Conservation (phyloP, 2,888 invertebrate genomes). For the Tiphia femorata region DNA sequence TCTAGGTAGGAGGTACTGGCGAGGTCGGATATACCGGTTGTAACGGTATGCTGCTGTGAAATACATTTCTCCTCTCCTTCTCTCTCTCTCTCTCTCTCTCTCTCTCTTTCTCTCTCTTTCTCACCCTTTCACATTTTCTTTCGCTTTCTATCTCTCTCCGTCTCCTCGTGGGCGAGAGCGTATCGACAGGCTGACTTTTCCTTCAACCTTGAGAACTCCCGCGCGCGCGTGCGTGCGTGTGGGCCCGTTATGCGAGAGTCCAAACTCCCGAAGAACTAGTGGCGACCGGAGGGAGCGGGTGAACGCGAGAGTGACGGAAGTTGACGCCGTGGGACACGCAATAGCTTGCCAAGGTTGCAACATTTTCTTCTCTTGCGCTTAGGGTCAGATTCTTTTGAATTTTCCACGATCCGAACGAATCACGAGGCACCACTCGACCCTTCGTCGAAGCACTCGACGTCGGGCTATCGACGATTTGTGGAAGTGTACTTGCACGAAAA, state of each 20-base stretch:
- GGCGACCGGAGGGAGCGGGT: not conserved
- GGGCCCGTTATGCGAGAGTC: not conserved
- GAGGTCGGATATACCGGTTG: not conserved
- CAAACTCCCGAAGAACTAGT: not conserved
- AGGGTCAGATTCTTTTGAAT: too few relatives aligned
- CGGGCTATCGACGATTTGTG: too few relatives aligned
- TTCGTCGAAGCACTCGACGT: too few relatives aligned
- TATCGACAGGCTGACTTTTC: not conserved
- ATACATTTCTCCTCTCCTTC: not conserved
- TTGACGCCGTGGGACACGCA: too few relatives aligned
- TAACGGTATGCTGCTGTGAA: not conserved
- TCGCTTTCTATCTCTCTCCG: not conserved
- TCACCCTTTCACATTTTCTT: conserved; percentile 10
- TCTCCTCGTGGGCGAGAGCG: not conserved
- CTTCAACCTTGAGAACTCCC: not conserved
- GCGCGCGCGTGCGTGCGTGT: too few relatives aligned
- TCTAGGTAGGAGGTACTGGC: too few relatives aligned
- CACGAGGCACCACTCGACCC: too few relatives aligned
- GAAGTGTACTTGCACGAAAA: too few relatives aligned
- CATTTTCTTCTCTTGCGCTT: too few relatives aligned
- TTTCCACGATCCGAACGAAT: too few relatives aligned
- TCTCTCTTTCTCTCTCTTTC: conserved; percentile 2
- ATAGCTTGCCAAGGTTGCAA: too few relatives aligned
- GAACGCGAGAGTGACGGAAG: too few relatives aligned
- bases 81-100: conserved; percentile 9